phyloP scores from a whole-genome alignment of 2,888 invertebrate genomes.

The Conomelus anceps region DNA sequence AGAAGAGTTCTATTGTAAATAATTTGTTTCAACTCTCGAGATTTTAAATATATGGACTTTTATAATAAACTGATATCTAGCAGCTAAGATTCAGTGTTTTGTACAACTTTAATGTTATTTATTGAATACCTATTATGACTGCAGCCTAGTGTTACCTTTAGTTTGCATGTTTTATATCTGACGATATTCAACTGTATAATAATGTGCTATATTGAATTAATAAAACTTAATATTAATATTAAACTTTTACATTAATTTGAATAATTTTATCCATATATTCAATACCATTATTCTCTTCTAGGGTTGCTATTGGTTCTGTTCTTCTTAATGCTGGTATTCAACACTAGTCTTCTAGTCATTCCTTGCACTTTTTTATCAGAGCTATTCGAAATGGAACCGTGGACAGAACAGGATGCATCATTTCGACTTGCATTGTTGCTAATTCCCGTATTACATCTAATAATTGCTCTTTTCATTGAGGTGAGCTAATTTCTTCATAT shows the following conservation, averaged over 20 bases:
- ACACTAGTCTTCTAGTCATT: conserved; percentile 51
- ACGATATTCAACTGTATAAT: background rate
- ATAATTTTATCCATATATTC: too few species aligned
- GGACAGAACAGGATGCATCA: conserved; percentile 26
- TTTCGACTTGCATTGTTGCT: conserved; percentile 47
- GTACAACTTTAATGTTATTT: too few species aligned
- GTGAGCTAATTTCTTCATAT: conserved; percentile 42
- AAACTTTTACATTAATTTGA: too few species aligned
- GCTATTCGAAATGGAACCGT: conserved; percentile 48
- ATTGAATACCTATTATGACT: too few species aligned
- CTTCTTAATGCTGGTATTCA: conserved; percentile 49
- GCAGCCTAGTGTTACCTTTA: too few species aligned
- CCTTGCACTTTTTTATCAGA: conserved; percentile 49
- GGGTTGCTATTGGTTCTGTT: conserved; percentile 50
- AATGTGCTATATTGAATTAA: background rate
- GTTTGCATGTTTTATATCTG: too few species aligned
- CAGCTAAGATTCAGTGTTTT: too few species aligned
- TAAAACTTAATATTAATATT: background rate
- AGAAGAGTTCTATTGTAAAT: too few species aligned
- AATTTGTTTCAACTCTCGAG: too few species aligned
- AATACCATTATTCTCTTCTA: conserved; percentile 19
- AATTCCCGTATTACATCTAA: conserved; percentile 53
- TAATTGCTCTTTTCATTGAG: conserved; percentile 55
- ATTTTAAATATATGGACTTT: too few species aligned
- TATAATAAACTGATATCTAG: too few species aligned